A percentile compares a stretch with the other conserved stretches of the same genome.
Conservation (phyloP, 2,797 vertebrate species). For the Onychomys leucogaster region DNA sequence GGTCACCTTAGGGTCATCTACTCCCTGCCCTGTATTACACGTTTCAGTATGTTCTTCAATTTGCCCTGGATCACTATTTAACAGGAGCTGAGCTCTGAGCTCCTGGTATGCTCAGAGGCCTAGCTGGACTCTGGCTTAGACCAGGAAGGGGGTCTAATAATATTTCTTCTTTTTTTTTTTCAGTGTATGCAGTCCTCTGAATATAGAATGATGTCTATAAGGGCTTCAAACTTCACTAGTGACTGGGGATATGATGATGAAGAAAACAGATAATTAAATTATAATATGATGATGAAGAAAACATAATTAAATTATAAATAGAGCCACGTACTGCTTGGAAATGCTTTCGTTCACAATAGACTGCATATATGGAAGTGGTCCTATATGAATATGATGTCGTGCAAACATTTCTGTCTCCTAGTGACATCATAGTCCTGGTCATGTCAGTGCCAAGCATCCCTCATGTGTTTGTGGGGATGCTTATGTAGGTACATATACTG, state of each 20-base stretch:
- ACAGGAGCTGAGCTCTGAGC: constrained; percentile 30
- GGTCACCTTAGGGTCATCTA: background rate
- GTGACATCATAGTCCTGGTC: background rate
- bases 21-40: background rate
- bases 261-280: too few relatives aligned
- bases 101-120: background rate
- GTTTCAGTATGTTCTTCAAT: constrained; percentile 7
- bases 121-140: background rate
- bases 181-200: background rate
- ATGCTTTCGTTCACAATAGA: background rate
- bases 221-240: background rate
- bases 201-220: background rate
- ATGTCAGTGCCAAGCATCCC: background rate
- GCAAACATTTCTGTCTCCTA: background rate
- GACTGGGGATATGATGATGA: background rate
- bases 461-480: background rate
- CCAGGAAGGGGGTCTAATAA: background rate
- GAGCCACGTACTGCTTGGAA: fast-evolving
- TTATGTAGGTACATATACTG: background rate
- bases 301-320: background rate
- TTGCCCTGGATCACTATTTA: constrained; percentile 27
- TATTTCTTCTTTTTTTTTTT: background rate
- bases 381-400: background rate
- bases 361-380: background rate
- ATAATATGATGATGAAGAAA: background rate